A percentile compares a stretch with the other conserved stretches of the same genome.
phyloP scores from a whole-genome alignment of 2,888 invertebrate genomes.

The Chironomus riparius region DNA sequence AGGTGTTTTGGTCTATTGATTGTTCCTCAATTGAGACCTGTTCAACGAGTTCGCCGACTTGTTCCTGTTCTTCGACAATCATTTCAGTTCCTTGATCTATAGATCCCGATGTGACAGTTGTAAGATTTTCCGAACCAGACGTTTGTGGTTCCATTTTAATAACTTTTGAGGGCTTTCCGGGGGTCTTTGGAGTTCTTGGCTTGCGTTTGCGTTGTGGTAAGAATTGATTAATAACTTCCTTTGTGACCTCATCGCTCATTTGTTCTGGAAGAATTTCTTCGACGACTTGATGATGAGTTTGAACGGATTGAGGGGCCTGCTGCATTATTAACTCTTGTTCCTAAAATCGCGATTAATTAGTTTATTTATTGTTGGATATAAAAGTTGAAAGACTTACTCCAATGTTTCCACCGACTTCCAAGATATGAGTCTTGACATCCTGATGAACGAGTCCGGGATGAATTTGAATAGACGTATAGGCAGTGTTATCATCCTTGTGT shows the following conservation, averaged over 20 bases:
- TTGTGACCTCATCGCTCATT: constrained; percentile 42
- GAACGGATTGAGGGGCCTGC: constrained; percentile 22
- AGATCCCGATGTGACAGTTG: neutral
- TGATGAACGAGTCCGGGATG: constrained; percentile 43
- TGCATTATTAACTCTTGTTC: constrained; percentile 34
- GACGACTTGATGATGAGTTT: constrained; percentile 28
- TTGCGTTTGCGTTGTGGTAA: constrained; percentile 47
- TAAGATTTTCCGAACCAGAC: constrained; percentile 11
- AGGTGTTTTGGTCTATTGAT: neutral
- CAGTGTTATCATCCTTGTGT: constrained; percentile 39
- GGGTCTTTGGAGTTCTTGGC: constrained; percentile 44
- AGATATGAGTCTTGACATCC: constrained; percentile 36
- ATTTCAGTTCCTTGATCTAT: neutral
- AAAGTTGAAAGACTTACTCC: constrained; percentile 13
- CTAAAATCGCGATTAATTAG: constrained; percentile 11
- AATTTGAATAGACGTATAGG: constrained; percentile 40
- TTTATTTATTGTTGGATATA: no score
- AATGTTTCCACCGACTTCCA: constrained; percentile 31
- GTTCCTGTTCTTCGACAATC: constrained; percentile 13
- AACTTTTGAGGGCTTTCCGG: constrained; percentile 23
- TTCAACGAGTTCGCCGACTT: neutral
- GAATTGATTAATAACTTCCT: constrained; percentile 44
- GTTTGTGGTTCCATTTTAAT: constrained; percentile 29
- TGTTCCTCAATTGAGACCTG: no score
- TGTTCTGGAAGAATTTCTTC: constrained; percentile 39